Base-by-base conservation (phyloP, 2,113 vertebrate genomes). In the Istiophorus platypterus region DNA sequence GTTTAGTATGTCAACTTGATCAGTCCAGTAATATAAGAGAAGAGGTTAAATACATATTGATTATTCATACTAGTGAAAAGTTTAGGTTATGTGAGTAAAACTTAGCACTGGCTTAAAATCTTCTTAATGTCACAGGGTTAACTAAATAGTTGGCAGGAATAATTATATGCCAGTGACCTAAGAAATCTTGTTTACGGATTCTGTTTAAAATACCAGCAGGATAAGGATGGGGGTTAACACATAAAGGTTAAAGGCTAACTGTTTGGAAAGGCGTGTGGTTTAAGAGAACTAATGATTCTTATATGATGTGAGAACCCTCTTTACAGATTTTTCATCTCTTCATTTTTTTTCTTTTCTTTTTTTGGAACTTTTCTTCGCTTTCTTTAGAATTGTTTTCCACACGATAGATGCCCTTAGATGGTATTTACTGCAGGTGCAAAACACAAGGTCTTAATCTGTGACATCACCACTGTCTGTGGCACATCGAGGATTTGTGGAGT, bases 401-500 rank as follows among this genome's bases (percentile, higher is more conserved):
- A 29, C 3, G 1, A 2, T 27, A 26, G 29, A 51, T 13, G 34
- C 42, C 31, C 3, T 64, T 11, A n/a, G 62, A n/a, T 12, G 42
- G 49, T 76, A 13, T 39, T 84, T 79, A 37, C 45, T 39, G 29
- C 39, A 73, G 73, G 73, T 85, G 78, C 27, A 34, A 80, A 70
- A 79, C 8, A 10, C 66, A 45, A 62, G 49, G 51, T 86, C 88
- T 90, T 95, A 94, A 94, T 91, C 93, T 92, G 93, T 90, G 81
- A 91, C 94, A 88, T 92, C 73, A 78, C 92, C 93, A 90, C 93
- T 94, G 94, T 92, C 93, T 96, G 89, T 92, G 92, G 91, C 91
- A 92, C 95, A 94, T 94, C 80, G 71, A 88, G 95, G 96, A 97
- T 97, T 99, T 97, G 96, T 93, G 91, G 92, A 90, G 93, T 90